These are phyloP conservation scores for Chondrilla cf. caribensis DNA, from an alignment of 37 sponge, comb jelly and placozoan genomes.

Conservation along the genomic window DNA sequence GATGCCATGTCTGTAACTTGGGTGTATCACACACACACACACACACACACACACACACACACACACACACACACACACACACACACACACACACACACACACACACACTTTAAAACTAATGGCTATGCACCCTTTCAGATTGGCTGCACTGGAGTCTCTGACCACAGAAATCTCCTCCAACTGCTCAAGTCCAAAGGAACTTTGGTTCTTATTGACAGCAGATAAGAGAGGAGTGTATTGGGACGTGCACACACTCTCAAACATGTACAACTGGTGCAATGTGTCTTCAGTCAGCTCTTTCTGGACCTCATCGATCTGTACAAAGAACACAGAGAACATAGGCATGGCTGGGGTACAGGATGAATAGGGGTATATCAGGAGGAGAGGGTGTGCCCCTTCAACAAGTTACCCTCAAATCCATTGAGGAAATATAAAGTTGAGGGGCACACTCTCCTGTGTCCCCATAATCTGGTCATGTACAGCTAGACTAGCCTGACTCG, in stretches of 20 bases:
- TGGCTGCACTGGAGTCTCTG: neutral
- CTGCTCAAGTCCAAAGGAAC: conserved; percentile 40
- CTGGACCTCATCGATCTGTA: neutral
- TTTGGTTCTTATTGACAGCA: neutral
- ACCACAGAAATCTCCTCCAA: neutral
- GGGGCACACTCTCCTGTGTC: too few relatives aligned
- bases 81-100: conserved; percentile 28
- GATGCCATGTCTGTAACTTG: too few relatives aligned
- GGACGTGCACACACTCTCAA: neutral
- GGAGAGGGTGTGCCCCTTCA: too few relatives aligned
- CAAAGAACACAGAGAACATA: neutral
- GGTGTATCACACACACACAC: conserved; percentile 28
- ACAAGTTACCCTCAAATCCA: too few relatives aligned
- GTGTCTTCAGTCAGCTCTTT: neutral
- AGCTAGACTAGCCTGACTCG: too few relatives aligned
- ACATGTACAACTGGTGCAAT: neutral
- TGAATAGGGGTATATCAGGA: too few relatives aligned
- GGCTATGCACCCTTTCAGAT: neutral
- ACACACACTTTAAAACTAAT: neutral
- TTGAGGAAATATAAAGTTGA: too few relatives aligned
- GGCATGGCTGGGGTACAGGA: too few relatives aligned
- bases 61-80: conserved; percentile 35
- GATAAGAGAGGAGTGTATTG: neutral
- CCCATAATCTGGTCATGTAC: too few relatives aligned
- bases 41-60: conserved; percentile 30